Evolutionary conservation across 1,140 invertebrate species (phyloP).

Genomic region (Lepidurus couesii): DNA sequence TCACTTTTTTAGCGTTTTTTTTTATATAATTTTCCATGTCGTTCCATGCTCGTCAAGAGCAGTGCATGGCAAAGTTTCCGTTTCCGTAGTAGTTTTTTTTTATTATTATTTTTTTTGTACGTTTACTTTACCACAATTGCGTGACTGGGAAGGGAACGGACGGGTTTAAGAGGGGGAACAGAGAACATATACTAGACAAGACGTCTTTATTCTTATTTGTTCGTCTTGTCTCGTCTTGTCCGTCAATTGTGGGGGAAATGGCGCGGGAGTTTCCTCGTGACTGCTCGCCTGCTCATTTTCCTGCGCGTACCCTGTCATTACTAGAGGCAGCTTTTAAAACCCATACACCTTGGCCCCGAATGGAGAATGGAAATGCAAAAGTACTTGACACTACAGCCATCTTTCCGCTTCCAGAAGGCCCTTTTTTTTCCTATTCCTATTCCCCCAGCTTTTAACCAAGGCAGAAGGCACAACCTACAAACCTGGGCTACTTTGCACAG

Average conservation of each 20-base stretch:
- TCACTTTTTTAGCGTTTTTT: neutral
- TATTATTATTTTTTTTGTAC: neutral
- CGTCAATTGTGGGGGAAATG: neutral
- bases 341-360: neutral
- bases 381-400: neutral
- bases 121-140: neutral
- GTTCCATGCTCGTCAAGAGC: neutral
- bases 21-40: neutral
- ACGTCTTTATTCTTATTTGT: conserved; percentile 20
- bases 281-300: conserved; percentile 11
- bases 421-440: neutral
- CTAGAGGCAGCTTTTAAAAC: conserved; percentile 3
- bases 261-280: conserved; percentile 13
- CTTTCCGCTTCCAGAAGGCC: neutral
- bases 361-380: neutral
- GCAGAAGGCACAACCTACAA: neutral
- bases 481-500: neutral
- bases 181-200: conserved; percentile 3
- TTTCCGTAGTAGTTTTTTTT: neutral
- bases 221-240: neutral
- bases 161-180: neutral
- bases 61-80: neutral
- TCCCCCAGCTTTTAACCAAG: neutral
- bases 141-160: conserved; percentile 13
- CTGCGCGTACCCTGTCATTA: conserved; percentile 9